phyloP scores from a whole-genome alignment of 2,113 vertebrate genomes.

The Struthidea cinerea region DNA sequence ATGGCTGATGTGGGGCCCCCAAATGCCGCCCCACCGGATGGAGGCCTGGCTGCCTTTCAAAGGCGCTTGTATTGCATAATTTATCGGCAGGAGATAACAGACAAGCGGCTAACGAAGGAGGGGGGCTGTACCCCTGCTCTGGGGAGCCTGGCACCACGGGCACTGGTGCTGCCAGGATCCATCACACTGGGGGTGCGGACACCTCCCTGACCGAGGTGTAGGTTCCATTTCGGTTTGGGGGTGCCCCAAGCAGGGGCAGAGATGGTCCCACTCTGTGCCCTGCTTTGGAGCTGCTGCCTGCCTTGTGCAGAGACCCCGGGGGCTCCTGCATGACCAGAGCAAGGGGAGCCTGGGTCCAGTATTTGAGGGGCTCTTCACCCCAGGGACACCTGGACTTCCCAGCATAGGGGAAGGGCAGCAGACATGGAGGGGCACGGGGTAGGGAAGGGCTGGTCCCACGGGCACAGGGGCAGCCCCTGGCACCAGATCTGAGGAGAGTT shows the following conservation, averaged over 20 bases:
- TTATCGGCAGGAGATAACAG: constrained; percentile 18
- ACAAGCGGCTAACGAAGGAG: neutral
- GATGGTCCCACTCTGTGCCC: neutral
- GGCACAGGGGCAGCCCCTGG: neutral
- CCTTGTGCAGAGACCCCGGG: accelerated
- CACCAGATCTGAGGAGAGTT: neutral
- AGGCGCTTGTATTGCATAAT: constrained; percentile 15
- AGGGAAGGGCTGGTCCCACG: neutral
- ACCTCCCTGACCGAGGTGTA: accelerated
- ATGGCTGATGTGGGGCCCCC: neutral
- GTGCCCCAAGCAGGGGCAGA: neutral
- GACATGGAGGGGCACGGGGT: accelerated
- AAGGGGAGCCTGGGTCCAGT: neutral
- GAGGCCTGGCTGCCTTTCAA: constrained; percentile 10
- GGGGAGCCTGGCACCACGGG: neutral
- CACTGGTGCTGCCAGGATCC: neutral
- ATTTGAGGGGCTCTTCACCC: neutral
- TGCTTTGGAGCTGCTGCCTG: neutral
- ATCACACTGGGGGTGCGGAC: accelerated
- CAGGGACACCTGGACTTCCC: neutral
- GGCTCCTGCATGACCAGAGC: accelerated
- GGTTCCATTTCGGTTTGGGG: neutral
- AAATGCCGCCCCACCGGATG: neutral
- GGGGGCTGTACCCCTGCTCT: neutral
- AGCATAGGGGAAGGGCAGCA: neutral